A percentile compares a stretch with the other conserved stretches of the same genome.
Conservation (phyloP, 2,888 invertebrate genomes). For the Orthosia cruda region DNA sequence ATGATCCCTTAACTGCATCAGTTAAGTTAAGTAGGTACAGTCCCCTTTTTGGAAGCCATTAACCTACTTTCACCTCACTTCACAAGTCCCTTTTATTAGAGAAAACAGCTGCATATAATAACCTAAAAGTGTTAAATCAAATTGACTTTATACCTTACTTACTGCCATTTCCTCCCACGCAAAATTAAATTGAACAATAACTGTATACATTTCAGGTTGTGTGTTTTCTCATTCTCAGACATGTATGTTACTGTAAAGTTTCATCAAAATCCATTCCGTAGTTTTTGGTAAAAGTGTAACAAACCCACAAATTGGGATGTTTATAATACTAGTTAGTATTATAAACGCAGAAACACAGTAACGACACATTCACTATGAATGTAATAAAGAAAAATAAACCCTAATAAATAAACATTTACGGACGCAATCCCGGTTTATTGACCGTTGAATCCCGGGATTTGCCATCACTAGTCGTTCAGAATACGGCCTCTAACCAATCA, state of each 20-base stretch:
- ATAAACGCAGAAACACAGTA: too few relatives aligned
- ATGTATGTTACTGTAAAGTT: too few relatives aligned
- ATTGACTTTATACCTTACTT: background rate
- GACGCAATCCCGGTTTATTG: constrained; percentile 45
- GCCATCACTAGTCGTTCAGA: constrained; percentile 62
- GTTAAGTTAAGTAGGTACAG: too few relatives aligned
- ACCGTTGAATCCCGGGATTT: constrained; percentile 32
- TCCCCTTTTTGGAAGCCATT: constrained; percentile 6
- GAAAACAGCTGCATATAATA: background rate
- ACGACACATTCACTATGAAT: background rate
- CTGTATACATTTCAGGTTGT: too few relatives aligned
- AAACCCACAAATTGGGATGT: background rate
- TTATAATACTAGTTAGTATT: background rate
- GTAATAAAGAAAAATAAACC: constrained; percentile 17
- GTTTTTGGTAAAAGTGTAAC: too few relatives aligned
- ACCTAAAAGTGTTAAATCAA: background rate
- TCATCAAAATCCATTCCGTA: too few relatives aligned
- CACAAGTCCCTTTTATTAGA: background rate
- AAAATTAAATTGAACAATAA: too few relatives aligned
- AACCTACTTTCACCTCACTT: background rate
- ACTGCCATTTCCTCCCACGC: too few relatives aligned
- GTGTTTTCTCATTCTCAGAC: too few relatives aligned
- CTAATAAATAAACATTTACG: constrained; percentile 44
- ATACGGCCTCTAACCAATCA: constrained; percentile 64
- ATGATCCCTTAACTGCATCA: background rate